Conservation (phyloP, 1,140 invertebrate genomes). For the Drosophila azteca region DNA sequence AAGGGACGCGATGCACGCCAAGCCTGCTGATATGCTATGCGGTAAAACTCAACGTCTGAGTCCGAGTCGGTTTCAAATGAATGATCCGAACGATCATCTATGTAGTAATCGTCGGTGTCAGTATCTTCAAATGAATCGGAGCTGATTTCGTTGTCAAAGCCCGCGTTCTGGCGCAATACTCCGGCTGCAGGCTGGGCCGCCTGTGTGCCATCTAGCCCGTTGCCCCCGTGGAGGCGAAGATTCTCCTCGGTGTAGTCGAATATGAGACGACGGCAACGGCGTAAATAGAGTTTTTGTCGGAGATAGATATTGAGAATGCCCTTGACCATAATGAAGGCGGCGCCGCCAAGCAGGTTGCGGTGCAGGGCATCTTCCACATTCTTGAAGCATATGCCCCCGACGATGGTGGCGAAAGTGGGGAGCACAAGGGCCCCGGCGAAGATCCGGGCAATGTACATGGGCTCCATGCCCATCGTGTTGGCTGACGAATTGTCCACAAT, state of each 20-base stretch:
- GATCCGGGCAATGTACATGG: conserved; percentile 90
- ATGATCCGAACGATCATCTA: too few species aligned
- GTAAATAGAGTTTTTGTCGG: conserved; percentile 94
- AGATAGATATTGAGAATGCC: conserved; percentile 98
- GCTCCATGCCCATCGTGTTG: conserved; percentile 85
- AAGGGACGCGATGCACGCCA: too few species aligned
- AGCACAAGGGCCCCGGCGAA: conserved; percentile 96
- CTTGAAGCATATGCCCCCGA: conserved; percentile 93
- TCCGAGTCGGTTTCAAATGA: too few species aligned
- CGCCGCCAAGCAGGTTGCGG: conserved; percentile 94
- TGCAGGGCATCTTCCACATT: conserved; percentile 94
- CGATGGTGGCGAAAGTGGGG: conserved; percentile 95
- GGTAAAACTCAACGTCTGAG: too few species aligned
- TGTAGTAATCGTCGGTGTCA: too few species aligned
- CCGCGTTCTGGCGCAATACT: too few species aligned
- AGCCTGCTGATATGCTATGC: too few species aligned
- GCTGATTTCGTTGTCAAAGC: too few species aligned
- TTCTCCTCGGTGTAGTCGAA: conserved; percentile 91
- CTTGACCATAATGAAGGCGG: conserved; percentile 95
- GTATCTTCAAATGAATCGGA: too few species aligned
- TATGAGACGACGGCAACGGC: conserved; percentile 91
- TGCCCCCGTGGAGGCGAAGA: conserved; percentile 73
- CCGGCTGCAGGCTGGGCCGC: too few species aligned
- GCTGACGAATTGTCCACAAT: conserved; percentile 64
- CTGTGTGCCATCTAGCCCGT: too few species aligned